Conservation (phyloP, 2,888 invertebrate species). For the Caenorhabditis wallacei region DNA sequence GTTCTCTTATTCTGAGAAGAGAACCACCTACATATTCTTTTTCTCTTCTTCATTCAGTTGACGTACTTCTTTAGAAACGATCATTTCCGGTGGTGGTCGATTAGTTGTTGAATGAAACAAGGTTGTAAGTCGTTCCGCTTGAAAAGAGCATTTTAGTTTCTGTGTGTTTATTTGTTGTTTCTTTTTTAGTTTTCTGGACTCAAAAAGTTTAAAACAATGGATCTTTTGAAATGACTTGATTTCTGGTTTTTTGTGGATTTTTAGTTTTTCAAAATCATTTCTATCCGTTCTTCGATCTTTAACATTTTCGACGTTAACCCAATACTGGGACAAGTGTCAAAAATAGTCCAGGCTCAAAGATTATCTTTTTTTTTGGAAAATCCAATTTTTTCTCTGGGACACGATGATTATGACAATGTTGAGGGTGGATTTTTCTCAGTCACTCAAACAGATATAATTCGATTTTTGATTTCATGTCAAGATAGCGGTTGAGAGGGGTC, state of each 20-base stretch:
- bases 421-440: slow-evolving; percentile 6
- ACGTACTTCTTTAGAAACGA: slow-evolving; percentile 28
- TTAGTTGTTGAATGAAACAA: slow-evolving; percentile 10
- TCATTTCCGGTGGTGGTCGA: slow-evolving; percentile 42
- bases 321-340: slow-evolving; percentile 20
- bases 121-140: slow-evolving; percentile 34
- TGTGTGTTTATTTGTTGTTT: slow-evolving; percentile 15
- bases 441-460: slow-evolving; percentile 57
- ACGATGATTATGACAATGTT: slow-evolving; percentile 22
- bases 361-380: slow-evolving; percentile 20
- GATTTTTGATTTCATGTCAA: slow-evolving; percentile 62
- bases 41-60: neutral
- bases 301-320: slow-evolving; percentile 13
- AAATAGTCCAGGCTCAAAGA: slow-evolving; percentile 45
- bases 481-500: slow-evolving; percentile 42
- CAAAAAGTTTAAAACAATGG: slow-evolving; percentile 15
- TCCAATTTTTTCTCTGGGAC: slow-evolving; percentile 12
- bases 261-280: neutral
- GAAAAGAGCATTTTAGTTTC: slow-evolving; percentile 15
- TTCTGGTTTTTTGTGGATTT: neutral
- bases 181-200: neutral
- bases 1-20: slow-evolving; percentile 1
- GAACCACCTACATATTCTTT: slow-evolving; percentile 30
- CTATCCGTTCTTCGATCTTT: slow-evolving; percentile 1
- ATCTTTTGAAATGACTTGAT: neutral